Conservation (phyloP, 2,797 vertebrate genomes). For the Cossypha polioptera region DNA sequence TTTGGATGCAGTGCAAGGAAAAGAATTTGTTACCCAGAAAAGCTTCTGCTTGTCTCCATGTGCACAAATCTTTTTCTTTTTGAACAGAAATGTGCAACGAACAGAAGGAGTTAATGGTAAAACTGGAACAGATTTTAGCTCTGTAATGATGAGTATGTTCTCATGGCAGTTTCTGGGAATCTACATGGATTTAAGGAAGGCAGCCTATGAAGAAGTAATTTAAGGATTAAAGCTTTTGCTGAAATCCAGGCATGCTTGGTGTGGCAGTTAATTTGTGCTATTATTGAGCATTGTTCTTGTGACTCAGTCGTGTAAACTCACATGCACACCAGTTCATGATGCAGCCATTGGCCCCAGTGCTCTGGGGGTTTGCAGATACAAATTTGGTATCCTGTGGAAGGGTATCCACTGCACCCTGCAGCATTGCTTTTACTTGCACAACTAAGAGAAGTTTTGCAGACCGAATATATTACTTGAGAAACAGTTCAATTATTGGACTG, state of each 20-base stretch:
- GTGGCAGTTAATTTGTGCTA: neutral
- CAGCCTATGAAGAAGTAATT: neutral
- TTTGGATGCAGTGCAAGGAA: neutral
- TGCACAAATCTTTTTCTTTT: neutral
- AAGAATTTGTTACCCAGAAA: neutral
- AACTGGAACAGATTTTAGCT: neutral
- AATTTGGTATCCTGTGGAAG: fast-evolving
- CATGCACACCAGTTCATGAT: neutral
- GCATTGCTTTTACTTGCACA: neutral
- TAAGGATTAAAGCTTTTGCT: slow-evolving; percentile 27
- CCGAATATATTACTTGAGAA: neutral
- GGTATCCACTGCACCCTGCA: neutral
- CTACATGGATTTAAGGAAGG: neutral
- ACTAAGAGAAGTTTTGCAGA: neutral
- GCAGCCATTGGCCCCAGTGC: neutral
- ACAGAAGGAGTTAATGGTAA: slow-evolving; percentile 1
- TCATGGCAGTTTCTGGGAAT: neutral
- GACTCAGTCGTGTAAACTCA: neutral
- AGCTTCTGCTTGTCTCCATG: neutral
- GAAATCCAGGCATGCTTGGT: neutral
- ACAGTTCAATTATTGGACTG: neutral
- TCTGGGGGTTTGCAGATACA: neutral
- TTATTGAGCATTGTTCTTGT: neutral
- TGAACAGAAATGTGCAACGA: neutral
- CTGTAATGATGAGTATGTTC: neutral